Base-by-base conservation (phyloP, 2,113 vertebrate species). In the Panthera leo region DNA sequence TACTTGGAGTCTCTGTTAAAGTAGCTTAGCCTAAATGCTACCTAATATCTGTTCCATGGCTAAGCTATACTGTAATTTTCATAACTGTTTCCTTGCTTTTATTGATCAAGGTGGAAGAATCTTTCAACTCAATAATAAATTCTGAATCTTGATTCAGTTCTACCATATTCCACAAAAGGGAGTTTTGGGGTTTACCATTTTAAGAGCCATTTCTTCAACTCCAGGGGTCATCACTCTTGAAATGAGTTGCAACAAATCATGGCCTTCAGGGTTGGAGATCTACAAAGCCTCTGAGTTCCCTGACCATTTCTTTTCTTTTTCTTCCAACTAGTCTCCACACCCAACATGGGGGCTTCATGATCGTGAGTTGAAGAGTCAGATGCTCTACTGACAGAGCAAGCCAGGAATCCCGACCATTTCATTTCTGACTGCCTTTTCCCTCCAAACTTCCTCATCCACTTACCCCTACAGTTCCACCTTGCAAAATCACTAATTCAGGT, bases 141-240 rank as follows among this genome's bases (percentile, higher is more conserved):
- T 92, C 45, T 58, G 58, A 95, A 82, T 65, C 70, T 48, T 87
- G n/a, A 75, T 75, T 94, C 71, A 92, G 55, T 94, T 51, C 55
- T 79, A 92, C 48, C 5, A 84, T 63, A n/a, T 91, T 42, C 73
- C 75, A 79, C 58, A 61, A 65, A 94, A 78, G 18, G 14, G 23
- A 95, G 19, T 11, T 89, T 89, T 58, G 51, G 25, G n/a, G 6
- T 85, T 61, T 63, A 78, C 31, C 63, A 85, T 88, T 65, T 83
- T 78, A 63, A 34, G 63, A 61, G 61, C 8, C 67, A 85, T 65
- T 80, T 70, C 15, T 82, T 92, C 67, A 92, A 89, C 34, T 78
- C 19, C 45, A 80, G 75, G 7, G n/a, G 7, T 79, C 51, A 97
- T 83, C 73, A 76, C 16, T 89, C 31, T 19, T 71, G 51, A 96